These are phyloP conservation scores for Timema podura DNA, from an alignment of 2,888 invertebrate species.

Conservation along the genomic window DNA sequence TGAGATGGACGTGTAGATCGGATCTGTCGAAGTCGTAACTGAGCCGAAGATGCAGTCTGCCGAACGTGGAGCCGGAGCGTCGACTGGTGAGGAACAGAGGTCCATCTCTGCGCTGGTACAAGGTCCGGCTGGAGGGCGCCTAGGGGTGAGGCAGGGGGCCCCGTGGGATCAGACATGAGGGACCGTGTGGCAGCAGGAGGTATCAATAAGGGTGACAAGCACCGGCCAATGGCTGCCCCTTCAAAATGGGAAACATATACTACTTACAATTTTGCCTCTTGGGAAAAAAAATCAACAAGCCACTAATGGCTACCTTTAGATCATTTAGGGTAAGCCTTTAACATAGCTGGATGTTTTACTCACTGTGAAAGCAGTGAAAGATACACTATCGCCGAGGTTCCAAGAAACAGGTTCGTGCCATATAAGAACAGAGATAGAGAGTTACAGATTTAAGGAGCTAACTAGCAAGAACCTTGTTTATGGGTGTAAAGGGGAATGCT, in stretches of 20 bases:
- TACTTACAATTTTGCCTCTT: constrained; percentile 35
- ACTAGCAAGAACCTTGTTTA: too few species aligned
- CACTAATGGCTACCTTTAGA: too few species aligned
- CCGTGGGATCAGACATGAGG: constrained; percentile 33
- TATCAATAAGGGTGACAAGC: constrained; percentile 73
- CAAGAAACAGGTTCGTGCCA: too few species aligned
- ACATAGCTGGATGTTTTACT: too few species aligned
- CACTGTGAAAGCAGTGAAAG: too few species aligned
- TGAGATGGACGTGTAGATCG: constrained; percentile 85
- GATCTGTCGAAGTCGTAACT: constrained; percentile 88
- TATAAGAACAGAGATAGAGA: too few species aligned
- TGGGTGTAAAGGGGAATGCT: too few species aligned
- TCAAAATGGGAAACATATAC: constrained; percentile 32
- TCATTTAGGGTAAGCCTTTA: too few species aligned
- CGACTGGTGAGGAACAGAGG: constrained; percentile 66
- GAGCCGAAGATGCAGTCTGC: constrained; percentile 76
- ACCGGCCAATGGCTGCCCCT: constrained; percentile 48
- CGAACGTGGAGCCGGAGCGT: constrained; percentile 65
- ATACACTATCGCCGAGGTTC: too few species aligned
- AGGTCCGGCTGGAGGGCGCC: constrained; percentile 82
- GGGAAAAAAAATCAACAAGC: background rate
- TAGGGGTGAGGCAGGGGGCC: constrained; percentile 57
- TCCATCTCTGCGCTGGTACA: constrained; percentile 76
- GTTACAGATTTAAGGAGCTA: too few species aligned
- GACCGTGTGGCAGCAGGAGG: constrained; percentile 50